Conservation (phyloP, 2,113 vertebrate species). For the Cygnus buccinator region DNA sequence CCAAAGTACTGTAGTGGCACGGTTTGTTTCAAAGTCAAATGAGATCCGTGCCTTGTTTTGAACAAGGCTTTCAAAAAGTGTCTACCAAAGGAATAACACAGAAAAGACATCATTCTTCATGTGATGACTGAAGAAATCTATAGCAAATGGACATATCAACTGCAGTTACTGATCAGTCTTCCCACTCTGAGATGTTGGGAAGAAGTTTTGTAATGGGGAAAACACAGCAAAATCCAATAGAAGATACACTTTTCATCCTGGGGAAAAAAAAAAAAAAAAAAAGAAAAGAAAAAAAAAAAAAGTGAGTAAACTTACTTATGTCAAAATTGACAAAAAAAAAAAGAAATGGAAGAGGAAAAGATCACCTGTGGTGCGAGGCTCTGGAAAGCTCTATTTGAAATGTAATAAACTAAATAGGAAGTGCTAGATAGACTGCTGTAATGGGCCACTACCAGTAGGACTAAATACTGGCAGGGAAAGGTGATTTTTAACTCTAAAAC, state of each 20-base stretch:
- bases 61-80: neutral
- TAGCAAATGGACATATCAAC: neutral
- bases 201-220: neutral
- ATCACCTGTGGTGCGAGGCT: neutral
- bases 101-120: neutral
- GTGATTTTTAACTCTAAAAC: neutral
- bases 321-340: neutral
- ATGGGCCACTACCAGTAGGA: neutral
- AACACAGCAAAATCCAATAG: neutral
- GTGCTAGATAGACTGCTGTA: neutral
- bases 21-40: neutral
- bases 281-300: neutral
- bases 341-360: neutral
- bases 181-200: neutral
- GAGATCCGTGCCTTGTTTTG: neutral
- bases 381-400: neutral
- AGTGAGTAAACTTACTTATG: neutral
- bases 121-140: neutral
- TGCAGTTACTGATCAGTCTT: neutral
- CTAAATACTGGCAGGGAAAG: neutral
- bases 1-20: neutral
- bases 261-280: neutral
- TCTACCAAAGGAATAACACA: neutral
- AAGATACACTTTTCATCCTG: neutral
- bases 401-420: neutral